Percentiles rank a stretch among this genome's conserved stretches.
phyloP scores from a whole-genome alignment of 2,888 invertebrate species.

The Leptinotarsa juncta region DNA sequence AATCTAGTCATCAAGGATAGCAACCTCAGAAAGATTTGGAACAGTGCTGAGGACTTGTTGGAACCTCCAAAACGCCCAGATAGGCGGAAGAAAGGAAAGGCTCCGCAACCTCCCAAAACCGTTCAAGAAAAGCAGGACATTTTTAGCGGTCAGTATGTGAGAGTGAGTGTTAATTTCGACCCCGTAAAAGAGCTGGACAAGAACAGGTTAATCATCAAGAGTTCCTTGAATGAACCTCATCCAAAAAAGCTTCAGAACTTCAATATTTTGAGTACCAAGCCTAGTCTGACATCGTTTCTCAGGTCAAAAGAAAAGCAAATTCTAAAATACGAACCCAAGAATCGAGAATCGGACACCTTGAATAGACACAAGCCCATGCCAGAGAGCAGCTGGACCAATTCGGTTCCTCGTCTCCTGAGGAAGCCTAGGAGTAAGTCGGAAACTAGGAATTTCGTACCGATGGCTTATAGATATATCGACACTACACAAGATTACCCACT shows the following conservation, averaged over 20 bases:
- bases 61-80: slow-evolving; percentile 60
- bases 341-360: slow-evolving; percentile 36
- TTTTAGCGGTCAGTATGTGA: slow-evolving; percentile 64
- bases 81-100: slow-evolving; percentile 59
- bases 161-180: slow-evolving; percentile 61
- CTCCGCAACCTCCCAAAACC: slow-evolving; percentile 57
- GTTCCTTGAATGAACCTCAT: slow-evolving; percentile 53
- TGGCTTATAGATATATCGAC: slow-evolving; percentile 66
- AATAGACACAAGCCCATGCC: slow-evolving; percentile 27
- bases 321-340: slow-evolving; percentile 47
- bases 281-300: slow-evolving; percentile 54
- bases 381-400: slow-evolving; percentile 59
- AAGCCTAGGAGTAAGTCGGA: slow-evolving; percentile 59
- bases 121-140: slow-evolving; percentile 56
- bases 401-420: slow-evolving; percentile 60
- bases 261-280: slow-evolving; percentile 48
- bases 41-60: slow-evolving; percentile 63
- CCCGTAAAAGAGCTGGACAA: slow-evolving; percentile 49
- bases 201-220: slow-evolving; percentile 52
- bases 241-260: slow-evolving; percentile 55
- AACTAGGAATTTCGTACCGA: slow-evolving; percentile 60
- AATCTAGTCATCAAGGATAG: slow-evolving; percentile 51
- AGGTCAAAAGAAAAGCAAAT: slow-evolving; percentile 49
- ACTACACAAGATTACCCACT: slow-evolving; percentile 55
- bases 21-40: slow-evolving; percentile 63